A percentile compares a stretch with the other conserved stretches of the same genome.
Conservation (phyloP, 2,113 vertebrate genomes). For the Opisthocomus hoazin region DNA sequence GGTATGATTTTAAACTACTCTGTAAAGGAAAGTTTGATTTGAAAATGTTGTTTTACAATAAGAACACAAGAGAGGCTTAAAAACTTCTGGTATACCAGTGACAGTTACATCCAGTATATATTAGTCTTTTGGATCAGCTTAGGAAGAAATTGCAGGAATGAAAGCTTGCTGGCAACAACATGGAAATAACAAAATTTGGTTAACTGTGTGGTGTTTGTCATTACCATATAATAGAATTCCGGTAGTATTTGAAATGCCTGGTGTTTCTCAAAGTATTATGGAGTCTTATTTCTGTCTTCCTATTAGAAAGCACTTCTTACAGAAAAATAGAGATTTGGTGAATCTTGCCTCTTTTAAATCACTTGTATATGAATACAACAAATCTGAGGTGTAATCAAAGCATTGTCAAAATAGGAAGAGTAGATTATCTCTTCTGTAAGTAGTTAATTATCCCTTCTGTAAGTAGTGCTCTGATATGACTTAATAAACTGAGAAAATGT, state of each 20-base stretch:
- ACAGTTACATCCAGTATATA: neutral
- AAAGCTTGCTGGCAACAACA: neutral
- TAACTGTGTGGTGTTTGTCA: neutral
- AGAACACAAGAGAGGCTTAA: neutral
- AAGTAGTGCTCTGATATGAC: neutral
- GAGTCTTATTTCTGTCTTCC: neutral
- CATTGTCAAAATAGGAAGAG: neutral
- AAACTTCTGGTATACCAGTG: neutral
- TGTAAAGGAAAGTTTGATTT: neutral
- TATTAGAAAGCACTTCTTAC: neutral
- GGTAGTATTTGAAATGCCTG: neutral
- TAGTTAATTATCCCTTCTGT: neutral
- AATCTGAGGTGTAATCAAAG: neutral
- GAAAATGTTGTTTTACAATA: neutral
- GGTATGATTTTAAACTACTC: neutral
- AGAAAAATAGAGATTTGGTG: neutral
- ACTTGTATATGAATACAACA: neutral
- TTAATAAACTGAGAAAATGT: neutral
- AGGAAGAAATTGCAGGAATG: neutral
- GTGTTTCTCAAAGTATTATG: neutral
- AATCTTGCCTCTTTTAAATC: neutral
- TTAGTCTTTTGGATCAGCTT: neutral
- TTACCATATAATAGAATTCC: neutral
- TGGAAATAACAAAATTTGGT: neutral
- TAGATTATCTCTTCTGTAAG: neutral